Percentiles rank a stretch among this genome's conserved stretches.
Evolutionary conservation across 1,140 invertebrate species (phyloP).

Genomic region (Trichonephila inaurata): DNA sequence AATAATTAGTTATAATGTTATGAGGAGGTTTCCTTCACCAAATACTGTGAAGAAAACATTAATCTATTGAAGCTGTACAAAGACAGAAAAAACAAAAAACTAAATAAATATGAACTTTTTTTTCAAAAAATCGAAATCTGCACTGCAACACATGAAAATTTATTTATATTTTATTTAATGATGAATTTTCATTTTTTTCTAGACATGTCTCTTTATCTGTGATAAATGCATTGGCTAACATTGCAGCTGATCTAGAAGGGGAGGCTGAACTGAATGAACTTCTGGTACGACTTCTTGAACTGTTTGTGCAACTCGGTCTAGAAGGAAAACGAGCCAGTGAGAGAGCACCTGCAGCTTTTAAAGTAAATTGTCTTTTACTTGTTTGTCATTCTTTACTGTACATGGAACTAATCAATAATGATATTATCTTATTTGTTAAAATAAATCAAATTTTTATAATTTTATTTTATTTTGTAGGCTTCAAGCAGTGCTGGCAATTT

Average conservation of each 20-base stretch:
- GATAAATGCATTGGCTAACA: constrained; percentile 95
- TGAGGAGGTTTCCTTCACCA: too few species aligned
- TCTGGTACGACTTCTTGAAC: constrained; percentile 92
- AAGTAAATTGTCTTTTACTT: constrained; percentile 81
- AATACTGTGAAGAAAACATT: too few species aligned
- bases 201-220: constrained; percentile 96
- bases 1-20: too few species aligned
- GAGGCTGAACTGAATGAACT: constrained; percentile 93
- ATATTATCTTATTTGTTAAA: too few species aligned
- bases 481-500: constrained; percentile 97
- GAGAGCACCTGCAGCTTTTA: constrained; percentile 86
- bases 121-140: too few species aligned
- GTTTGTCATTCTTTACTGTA: neutral
- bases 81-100: too few species aligned
- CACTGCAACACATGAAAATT: too few species aligned
- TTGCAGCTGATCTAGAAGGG: constrained; percentile 95
- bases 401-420: too few species aligned
- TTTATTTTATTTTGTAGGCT: constrained; percentile 83
- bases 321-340: constrained; percentile 97
- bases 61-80: too few species aligned
- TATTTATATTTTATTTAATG: neutral
- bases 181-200: neutral
- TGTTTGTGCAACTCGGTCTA: constrained; percentile 98
- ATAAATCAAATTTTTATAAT: too few species aligned
- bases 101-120: too few species aligned